Conservation (phyloP, 2,888 invertebrate genomes). For the Apoderus coryli region DNA sequence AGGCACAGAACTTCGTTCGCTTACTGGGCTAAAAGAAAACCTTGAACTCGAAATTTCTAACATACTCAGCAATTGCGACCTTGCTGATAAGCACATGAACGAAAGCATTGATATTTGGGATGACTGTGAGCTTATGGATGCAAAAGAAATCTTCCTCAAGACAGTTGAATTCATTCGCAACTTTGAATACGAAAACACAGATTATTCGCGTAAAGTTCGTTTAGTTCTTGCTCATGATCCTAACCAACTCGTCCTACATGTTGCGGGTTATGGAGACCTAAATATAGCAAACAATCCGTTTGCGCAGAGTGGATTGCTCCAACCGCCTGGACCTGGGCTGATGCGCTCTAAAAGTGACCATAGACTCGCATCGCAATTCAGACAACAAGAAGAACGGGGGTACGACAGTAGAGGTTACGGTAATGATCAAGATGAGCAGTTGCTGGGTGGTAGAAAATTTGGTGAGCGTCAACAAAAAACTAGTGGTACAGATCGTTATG, state of each 20-base stretch:
- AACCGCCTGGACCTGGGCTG: conserved; percentile 55
- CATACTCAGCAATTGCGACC: conserved; percentile 91
- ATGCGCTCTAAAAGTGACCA: conserved; percentile 92
- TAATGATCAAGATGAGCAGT: conserved; percentile 44
- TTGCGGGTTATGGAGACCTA: conserved; percentile 80
- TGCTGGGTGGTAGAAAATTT: conserved; percentile 61
- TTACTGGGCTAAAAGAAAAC: conserved; percentile 81
- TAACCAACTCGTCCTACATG: conserved; percentile 75
- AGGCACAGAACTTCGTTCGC: conserved; percentile 70
- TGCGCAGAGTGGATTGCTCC: conserved; percentile 32
- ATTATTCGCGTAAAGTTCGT: conserved; percentile 72
- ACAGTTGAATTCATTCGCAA: conserved; percentile 91
- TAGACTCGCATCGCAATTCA: conserved; percentile 73
- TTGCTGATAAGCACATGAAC: conserved; percentile 88
- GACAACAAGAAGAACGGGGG: conserved; percentile 55
- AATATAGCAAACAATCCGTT: conserved; percentile 48
- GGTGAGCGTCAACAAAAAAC: conserved; percentile 42
- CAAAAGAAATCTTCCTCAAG: conserved; percentile 90
- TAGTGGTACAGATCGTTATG: conserved; percentile 19
- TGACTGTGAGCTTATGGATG: conserved; percentile 83
- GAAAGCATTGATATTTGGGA: conserved; percentile 77
- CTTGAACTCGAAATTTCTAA: conserved; percentile 89
- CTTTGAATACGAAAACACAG: conserved; percentile 86
- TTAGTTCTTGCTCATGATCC: conserved; percentile 86
- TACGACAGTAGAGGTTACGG: conserved; percentile 39